Conservation (phyloP, 1,140 invertebrate species). For the Ostrea denselamellosa region DNA sequence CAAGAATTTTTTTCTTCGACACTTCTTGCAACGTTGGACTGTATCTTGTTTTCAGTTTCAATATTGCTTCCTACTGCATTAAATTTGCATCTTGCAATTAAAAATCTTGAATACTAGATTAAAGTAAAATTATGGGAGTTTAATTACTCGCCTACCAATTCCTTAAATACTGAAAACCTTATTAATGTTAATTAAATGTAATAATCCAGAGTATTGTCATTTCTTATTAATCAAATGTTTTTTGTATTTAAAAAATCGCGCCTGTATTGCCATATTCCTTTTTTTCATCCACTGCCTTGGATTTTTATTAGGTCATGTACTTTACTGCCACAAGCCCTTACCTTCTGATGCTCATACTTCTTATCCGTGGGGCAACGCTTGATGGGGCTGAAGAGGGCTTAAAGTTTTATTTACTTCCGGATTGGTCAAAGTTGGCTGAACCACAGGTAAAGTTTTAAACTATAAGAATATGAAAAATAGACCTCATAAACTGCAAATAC, state of each 20-base stretch:
- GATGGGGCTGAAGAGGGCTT: constrained; percentile 79
- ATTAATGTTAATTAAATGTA: neutral
- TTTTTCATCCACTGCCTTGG: constrained; percentile 43
- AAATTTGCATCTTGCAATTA: neutral
- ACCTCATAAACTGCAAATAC: no score
- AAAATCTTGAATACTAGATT: neutral
- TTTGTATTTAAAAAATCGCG: neutral
- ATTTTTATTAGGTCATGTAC: constrained; percentile 75
- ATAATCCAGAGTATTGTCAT: neutral
- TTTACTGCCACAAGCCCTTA: constrained; percentile 81
- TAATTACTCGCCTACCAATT: neutral
- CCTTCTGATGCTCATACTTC: constrained; percentile 79
- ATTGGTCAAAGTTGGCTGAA: constrained; percentile 82
- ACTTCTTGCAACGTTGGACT: neutral
- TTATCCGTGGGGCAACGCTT: constrained; percentile 79
- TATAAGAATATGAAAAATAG: neutral
- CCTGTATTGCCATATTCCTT: neutral
- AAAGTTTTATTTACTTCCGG: constrained; percentile 90
- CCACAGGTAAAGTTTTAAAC: constrained; percentile 67
- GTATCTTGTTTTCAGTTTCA: neutral
- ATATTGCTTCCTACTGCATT: neutral
- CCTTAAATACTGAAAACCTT: neutral
- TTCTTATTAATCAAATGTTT: neutral
- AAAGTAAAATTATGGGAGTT: neutral
- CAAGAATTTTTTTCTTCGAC: constrained; percentile 13